Evolutionary conservation across 2,888 invertebrate genomes (phyloP).

Genomic region (Dicranocentrus wangi): DNA sequence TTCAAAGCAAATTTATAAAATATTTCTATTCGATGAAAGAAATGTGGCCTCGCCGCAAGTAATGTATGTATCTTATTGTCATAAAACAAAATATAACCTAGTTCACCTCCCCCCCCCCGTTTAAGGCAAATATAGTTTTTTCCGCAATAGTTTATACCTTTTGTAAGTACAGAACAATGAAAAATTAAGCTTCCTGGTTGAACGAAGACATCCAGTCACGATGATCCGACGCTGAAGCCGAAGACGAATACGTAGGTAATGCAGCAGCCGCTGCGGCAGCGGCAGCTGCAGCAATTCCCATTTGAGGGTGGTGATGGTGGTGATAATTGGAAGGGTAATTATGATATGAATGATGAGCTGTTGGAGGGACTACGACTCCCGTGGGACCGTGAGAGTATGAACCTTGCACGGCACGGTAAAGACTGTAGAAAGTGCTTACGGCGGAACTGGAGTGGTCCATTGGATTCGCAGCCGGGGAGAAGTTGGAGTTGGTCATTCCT

Average conservation of each 20-base stretch:
- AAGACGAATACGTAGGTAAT: conserved; percentile 35
- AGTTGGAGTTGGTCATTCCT: conserved; percentile 46
- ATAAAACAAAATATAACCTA: no score
- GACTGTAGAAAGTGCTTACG: conserved; percentile 67
- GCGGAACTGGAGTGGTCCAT: conserved; percentile 53
- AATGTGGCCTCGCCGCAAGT: no score
- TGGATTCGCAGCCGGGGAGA: conserved; percentile 26
- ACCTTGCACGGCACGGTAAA: conserved; percentile 65
- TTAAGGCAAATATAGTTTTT: no score
- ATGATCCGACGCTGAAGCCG: conserved; percentile 27
- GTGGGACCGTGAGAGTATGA: conserved; percentile 52
- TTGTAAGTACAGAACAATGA: no score
- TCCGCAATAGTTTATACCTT: no score
- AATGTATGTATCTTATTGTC: no score
- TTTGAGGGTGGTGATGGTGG: conserved; percentile 55
- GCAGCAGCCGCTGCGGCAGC: conserved; percentile 50
- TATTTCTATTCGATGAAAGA: no score
- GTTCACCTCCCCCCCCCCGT: no score
- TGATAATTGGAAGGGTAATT: conserved; percentile 63
- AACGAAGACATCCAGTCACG: conserved; percentile 59
- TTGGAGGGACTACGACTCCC: conserved; percentile 58
- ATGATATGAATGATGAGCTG: conserved; percentile 61
- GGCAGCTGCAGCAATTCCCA: conserved; percentile 55
- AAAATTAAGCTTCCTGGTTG: conserved; percentile 48
- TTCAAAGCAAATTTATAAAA: no score